Evolutionary conservation across 2,113 vertebrate genomes (phyloP), one percentile per base, ranked within the genome.

Genomic region (Verasper variegatus): DNA sequence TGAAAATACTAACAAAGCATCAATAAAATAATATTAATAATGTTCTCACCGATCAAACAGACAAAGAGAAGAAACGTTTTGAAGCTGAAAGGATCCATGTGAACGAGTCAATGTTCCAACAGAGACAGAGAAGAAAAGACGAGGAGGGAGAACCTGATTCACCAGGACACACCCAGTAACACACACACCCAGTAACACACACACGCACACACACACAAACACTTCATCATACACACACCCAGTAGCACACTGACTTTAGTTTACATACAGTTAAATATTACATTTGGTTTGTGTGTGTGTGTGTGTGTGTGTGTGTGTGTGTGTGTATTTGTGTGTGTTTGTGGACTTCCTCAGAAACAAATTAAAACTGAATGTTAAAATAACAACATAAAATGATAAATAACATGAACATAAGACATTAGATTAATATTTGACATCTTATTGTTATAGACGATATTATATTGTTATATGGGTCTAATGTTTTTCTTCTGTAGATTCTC

Each of bases 121-220:
- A 76, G 79, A 80, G 66, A 67, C 45, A 20, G 62, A 62, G 42
- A 15, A 31, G 10, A 23, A 8, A 64, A 3, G 7, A 17, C 14
- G 40, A 21, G 62, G 7, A 23, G 5, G 21, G 7, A 21, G 56
- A 8, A 88, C 85, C 81, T 85, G 84, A 69, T 81, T 63, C 37
- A 0, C 2, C 0, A 17, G 49, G 89, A 75, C 86, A 91, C 89
- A 83, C 87, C 87, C 83, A 81, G 51, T n/a, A n/a, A 54, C 51
- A 54, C 20, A 54, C 51, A 54, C 51, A 54, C 51, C 35, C 35
- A 37, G 35, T 37, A 10, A 51, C 49, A 51, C 47, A 51, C 47
- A 51, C 47, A 51, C 17, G 20, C 47, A 20, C 15, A 51, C 47
- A 51, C 49, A 51, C 31, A 31, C 31, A 31, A 1, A 31, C 31